Evolutionary conservation across 1,140 invertebrate species (phyloP).

Genomic region (Magallana gigas): DNA sequence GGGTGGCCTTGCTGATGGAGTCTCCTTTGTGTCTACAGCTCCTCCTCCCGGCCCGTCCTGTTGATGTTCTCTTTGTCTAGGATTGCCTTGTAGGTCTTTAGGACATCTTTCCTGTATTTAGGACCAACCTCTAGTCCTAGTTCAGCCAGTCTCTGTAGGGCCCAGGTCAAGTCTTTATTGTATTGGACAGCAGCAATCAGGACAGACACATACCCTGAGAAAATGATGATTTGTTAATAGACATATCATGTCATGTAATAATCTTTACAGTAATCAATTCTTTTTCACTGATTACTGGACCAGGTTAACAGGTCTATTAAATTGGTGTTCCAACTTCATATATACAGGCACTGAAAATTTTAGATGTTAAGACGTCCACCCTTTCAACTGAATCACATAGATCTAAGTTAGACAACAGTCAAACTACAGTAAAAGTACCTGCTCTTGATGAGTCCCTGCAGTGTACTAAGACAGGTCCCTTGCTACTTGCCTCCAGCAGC

Average conservation of each 20-base stretch:
- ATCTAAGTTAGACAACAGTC: no score
- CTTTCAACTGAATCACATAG: no score
- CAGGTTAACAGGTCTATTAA: no score
- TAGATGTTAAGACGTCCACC: no score
- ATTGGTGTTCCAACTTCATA: no score
- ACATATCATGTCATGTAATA: not conserved
- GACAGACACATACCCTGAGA: constrained; percentile 60
- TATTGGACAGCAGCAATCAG: constrained; percentile 64
- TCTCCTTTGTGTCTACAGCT: not conserved
- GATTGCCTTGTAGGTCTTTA: constrained; percentile 42
- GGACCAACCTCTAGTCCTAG: constrained; percentile 57
- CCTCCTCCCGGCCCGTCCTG: not conserved
- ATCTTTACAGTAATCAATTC: not conserved
- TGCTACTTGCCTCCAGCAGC: constrained; percentile 58
- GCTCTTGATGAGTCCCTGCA: constrained; percentile 60
- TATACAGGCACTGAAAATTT: no score
- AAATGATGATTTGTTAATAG: not conserved
- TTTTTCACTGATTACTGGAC: no score
- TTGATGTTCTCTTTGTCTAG: constrained; percentile 1
- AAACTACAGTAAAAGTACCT: constrained; percentile 42
- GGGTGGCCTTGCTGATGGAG: no score
- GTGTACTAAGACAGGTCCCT: constrained; percentile 66
- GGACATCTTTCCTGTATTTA: constrained; percentile 46
- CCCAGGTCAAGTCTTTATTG: constrained; percentile 61
- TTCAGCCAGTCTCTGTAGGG: constrained; percentile 56